These are phyloP conservation scores for Pollenia amentaria DNA, from an alignment of 2,888 invertebrate genomes.

Conservation along the genomic window DNA sequence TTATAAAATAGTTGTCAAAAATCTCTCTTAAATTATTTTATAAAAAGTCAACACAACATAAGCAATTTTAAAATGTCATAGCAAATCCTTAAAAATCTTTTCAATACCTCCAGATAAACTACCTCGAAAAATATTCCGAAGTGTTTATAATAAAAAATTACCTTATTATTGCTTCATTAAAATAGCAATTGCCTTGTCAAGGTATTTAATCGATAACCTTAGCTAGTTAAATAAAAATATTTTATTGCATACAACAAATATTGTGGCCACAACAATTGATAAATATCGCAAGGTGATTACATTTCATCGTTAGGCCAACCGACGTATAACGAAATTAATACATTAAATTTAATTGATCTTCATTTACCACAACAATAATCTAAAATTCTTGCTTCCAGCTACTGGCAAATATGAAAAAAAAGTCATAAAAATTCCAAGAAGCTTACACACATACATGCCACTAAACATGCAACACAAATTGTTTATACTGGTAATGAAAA, in stretches of 20 bases:
- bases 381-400: slow-evolving; percentile 68
- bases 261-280: slow-evolving; percentile 26
- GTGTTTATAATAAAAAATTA: slow-evolving; percentile 7
- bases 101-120: not conserved
- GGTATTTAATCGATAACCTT: slow-evolving; percentile 22
- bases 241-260: not conserved
- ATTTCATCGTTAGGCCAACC: slow-evolving; percentile 33
- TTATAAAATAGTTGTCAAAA: too few relatives aligned
- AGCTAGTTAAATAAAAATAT: slow-evolving; percentile 33
- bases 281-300: slow-evolving; percentile 51
- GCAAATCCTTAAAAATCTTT: not conserved
- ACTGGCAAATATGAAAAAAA: slow-evolving; percentile 29
- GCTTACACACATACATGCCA: not conserved
- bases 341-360: slow-evolving; percentile 73
- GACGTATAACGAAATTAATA: slow-evolving; percentile 56
- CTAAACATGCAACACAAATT: not conserved
- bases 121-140: not conserved
- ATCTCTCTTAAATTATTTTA: too few relatives aligned
- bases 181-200: slow-evolving; percentile 30
- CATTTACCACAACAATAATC: slow-evolving; percentile 67
- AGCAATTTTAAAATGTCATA: not conserved
- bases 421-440: slow-evolving; percentile 45
- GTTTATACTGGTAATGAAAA: slow-evolving; percentile 65
- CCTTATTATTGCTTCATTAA: slow-evolving; percentile 37
- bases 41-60: not conserved